A percentile compares a stretch with the other conserved stretches of the same genome.
Evolutionary conservation across 2,797 vertebrate species (phyloP).

Genomic region (Pangasius macronema): DNA sequence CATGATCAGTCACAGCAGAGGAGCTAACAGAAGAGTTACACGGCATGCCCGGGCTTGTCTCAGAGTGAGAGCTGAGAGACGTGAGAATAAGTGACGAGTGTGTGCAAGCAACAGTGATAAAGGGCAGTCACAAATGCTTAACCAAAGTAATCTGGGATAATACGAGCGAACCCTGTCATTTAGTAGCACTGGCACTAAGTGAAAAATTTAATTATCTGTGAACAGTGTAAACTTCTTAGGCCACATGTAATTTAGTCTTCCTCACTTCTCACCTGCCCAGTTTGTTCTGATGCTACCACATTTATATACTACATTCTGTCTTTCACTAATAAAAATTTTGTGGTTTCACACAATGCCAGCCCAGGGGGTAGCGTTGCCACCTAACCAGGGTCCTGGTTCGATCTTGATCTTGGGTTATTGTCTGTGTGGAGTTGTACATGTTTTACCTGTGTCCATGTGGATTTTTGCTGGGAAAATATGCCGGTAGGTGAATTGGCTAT

Average conservation of each 20-base stretch:
- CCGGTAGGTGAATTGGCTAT: not conserved
- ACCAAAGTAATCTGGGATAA: conserved; percentile 29
- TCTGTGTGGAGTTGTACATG: not conserved
- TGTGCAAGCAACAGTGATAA: conserved; percentile 3
- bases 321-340: not conserved
- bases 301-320: not conserved
- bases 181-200: not conserved
- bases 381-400: not conserved
- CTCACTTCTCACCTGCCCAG: not conserved
- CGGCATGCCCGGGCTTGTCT: not conserved
- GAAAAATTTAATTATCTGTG: conserved; percentile 18
- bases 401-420: not conserved
- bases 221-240: conserved; percentile 11
- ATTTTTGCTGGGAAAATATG: conserved; percentile 2
- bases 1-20: conserved; percentile 12
- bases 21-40: not conserved
- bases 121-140: conserved; percentile 9
- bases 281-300: not conserved
- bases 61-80: conserved; percentile 3
- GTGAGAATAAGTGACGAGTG: conserved; percentile 12
- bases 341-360: not conserved
- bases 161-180: conserved; percentile 13
- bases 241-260: conserved; percentile 14
- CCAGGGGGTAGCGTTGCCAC: not conserved
- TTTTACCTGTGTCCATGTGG: not conserved